A percentile compares a stretch with the other conserved stretches of the same genome.
Conservation (phyloP, 37 sponge, comb jelly and placozoan genomes). For the Oopsacas minuta region DNA sequence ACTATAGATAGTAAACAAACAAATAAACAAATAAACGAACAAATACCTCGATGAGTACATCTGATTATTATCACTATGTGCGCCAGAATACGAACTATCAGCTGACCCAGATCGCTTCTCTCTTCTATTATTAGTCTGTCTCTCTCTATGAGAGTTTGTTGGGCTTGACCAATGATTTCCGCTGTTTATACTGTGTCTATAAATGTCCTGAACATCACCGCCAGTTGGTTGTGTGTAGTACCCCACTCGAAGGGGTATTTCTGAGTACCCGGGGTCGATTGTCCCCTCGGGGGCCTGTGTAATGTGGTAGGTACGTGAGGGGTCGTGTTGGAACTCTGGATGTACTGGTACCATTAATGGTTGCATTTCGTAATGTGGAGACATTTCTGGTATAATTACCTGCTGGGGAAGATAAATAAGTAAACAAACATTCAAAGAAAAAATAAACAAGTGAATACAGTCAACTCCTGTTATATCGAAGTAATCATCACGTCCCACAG, state of each 20-base stretch:
- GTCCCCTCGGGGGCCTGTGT: background rate
- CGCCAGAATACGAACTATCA: conserved; percentile 14
- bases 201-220: background rate
- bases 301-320: background rate
- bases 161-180: background rate
- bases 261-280: background rate
- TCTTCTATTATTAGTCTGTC: background rate
- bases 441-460: too few species aligned
- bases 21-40: too few species aligned
- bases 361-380: background rate
- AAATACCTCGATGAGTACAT: background rate
- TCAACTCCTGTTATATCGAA: too few species aligned
- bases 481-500: too few species aligned
- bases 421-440: too few species aligned
- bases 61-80: background rate
- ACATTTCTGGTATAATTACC: background rate
- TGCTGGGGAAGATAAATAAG: too few species aligned
- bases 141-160: background rate
- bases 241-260: background rate
- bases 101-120: conserved; percentile 10
- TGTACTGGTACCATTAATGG: background rate
- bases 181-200: background rate
- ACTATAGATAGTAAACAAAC: too few species aligned
- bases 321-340: background rate
- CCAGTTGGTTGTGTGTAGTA: background rate